Evolutionary conservation across 2,113 vertebrate species (phyloP).

Genomic region (Gymnarchus niloticus): DNA sequence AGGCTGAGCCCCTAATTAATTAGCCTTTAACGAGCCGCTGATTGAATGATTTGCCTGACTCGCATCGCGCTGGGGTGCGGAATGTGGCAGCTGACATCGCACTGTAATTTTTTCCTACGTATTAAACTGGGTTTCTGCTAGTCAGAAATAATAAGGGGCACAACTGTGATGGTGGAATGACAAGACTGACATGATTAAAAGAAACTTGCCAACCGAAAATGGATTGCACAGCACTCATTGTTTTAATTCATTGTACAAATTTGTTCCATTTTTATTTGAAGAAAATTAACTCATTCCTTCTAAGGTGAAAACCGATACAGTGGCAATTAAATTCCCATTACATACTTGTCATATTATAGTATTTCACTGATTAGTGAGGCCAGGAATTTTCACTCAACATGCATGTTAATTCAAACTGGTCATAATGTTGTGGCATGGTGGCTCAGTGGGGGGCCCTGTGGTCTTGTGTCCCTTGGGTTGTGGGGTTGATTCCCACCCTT

Average conservation of each 20-base stretch:
- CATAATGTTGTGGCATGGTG: no score
- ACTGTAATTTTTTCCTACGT: neutral
- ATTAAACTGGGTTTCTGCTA: neutral
- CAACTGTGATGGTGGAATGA: neutral
- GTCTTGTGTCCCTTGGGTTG: no score
- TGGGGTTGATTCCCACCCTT: no score
- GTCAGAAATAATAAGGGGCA: neutral
- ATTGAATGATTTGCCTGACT: neutral
- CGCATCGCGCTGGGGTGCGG: neutral
- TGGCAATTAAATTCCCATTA: no score
- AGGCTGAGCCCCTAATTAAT: neutral
- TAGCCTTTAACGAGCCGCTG: slow-evolving; percentile 5
- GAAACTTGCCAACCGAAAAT: neutral
- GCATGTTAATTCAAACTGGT: no score
- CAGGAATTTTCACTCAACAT: no score
- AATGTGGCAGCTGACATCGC: neutral
- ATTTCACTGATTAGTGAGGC: no score
- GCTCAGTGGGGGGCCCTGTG: no score
- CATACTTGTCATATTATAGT: no score
- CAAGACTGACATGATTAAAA: neutral
- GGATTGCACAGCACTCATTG: neutral
- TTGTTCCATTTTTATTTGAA: neutral
- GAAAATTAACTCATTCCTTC: neutral
- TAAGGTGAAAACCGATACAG: neutral
- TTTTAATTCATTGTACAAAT: neutral